Conservation (phyloP, 2,113 vertebrate genomes). For the Brachyhypopomus occidentalis region DNA sequence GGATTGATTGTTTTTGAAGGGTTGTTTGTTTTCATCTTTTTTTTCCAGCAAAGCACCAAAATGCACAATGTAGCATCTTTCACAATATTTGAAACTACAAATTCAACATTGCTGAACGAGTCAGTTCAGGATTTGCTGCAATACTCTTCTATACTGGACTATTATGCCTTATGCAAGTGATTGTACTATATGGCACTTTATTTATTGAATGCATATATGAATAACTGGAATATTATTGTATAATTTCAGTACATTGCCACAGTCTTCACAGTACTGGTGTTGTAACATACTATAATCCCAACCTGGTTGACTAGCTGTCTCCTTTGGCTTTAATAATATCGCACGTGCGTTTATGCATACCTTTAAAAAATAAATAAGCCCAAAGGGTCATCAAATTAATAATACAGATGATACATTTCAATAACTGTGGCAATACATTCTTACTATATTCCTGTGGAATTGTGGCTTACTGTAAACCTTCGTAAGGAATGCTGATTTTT, state of each 20-base stretch:
- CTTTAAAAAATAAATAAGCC: slow-evolving; percentile 1
- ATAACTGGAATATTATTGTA: slow-evolving; percentile 29
- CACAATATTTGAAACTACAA: slow-evolving; percentile 21
- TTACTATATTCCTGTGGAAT: slow-evolving; percentile 60
- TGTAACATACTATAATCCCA: slow-evolving; percentile 10
- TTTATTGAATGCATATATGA: slow-evolving; percentile 28
- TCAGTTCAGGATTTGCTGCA: slow-evolving; percentile 15
- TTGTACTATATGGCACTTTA: slow-evolving; percentile 1
- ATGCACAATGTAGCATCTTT: slow-evolving; percentile 23
- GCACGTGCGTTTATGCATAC: slow-evolving; percentile 12
- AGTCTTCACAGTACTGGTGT: slow-evolving; percentile 22
- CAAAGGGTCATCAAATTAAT: slow-evolving; percentile 14
- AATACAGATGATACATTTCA: slow-evolving; percentile 40
- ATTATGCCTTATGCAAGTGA: slow-evolving; percentile 11
- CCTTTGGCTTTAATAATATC: not conserved
- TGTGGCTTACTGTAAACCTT: slow-evolving; percentile 57
- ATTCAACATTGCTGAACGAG: not conserved
- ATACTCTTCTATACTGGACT: slow-evolving; percentile 17
- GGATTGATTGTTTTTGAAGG: not conserved
- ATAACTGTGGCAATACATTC: slow-evolving; percentile 37
- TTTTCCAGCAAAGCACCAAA: slow-evolving; percentile 10
- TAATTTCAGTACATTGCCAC: slow-evolving; percentile 25
- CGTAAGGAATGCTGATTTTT: slow-evolving; percentile 53
- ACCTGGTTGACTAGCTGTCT: slow-evolving; percentile 14
- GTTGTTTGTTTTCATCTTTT: not conserved